phyloP scores from a whole-genome alignment of 2,888 invertebrate genomes.

The Aplocera efformata region DNA sequence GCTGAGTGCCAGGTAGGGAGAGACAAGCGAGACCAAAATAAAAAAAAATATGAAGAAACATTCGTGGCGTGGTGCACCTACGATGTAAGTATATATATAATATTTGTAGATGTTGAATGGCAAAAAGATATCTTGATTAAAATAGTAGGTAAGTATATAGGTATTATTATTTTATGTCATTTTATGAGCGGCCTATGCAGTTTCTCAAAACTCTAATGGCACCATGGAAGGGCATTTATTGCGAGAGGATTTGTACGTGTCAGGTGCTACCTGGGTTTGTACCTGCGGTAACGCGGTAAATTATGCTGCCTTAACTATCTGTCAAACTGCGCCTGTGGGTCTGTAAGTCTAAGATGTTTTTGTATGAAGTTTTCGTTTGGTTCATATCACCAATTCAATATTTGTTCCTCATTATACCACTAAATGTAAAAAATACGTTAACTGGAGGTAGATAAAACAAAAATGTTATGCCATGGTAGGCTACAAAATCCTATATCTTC shows the following conservation, averaged over 20 bases:
- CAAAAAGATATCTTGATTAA: too few species aligned
- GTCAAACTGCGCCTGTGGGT: slow-evolving; percentile 23
- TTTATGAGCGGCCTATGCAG: too few species aligned
- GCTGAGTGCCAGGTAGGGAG: slow-evolving; percentile 51
- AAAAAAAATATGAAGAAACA: slow-evolving; percentile 31
- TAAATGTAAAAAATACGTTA: too few species aligned
- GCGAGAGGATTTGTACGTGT: slow-evolving; percentile 53
- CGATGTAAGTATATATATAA: not conserved
- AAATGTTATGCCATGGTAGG: not conserved
- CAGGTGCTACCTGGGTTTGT: slow-evolving; percentile 58
- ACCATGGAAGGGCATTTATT: slow-evolving; percentile 31
- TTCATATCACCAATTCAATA: too few species aligned
- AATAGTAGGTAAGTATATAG: too few species aligned
- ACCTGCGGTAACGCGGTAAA: slow-evolving; percentile 59
- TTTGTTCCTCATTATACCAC: too few species aligned
- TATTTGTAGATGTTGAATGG: slow-evolving; percentile 12
- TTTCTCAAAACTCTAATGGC: too few species aligned
- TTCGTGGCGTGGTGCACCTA: too few species aligned
- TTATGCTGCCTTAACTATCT: slow-evolving; percentile 36
- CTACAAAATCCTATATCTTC: not conserved
- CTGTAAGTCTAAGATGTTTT: slow-evolving; percentile 18
- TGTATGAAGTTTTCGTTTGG: too few species aligned
- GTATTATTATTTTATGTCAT: too few species aligned
- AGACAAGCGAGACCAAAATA: slow-evolving; percentile 27
- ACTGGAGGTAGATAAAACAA: too few species aligned